Base-by-base conservation (phyloP, 2,797 vertebrate species). In the Sebastes kiyomatsui region DNA sequence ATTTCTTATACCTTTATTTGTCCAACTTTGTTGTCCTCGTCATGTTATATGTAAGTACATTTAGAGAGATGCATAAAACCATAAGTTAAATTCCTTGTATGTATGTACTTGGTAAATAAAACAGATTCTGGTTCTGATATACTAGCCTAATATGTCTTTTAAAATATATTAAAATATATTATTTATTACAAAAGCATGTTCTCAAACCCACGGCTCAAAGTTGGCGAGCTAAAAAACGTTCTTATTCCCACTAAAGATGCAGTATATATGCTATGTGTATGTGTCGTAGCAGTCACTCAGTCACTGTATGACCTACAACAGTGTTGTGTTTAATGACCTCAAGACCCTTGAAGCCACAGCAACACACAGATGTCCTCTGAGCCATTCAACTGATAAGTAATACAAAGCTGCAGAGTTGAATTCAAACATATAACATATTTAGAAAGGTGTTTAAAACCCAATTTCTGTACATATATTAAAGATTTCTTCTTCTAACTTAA, bases 241-340 rank as follows among this genome's bases (percentile, higher is more conserved):
- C 35, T 14, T 38, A 38, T 38, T 38, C 35, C 13, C 13, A 38
- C 35, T 38, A 38, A 38, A 38, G 35, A 38, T 38, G 35, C 35
- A 6, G 35, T 38, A 38, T 38, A 38, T 38, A 38, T 38, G 35
- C 13, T 38, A 38, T 38, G 79, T 46, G 23, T 32, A 8, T 42
- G 10, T 66, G 23, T 55, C 33, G 20, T 85, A 38, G 35, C 35
- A 38, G 13, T 14, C 35, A 38, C 13, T 38, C 35, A 38, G 35
- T 38, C 71, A 82, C 58, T 67, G 54, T 25, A 70, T 55, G 67
- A 16, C 64, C 70, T 49, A 33, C 64, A 61, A 33, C 64, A 61
- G 28, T 54, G 75, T 54, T 79, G 69, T 78, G 38, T 75, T 77
- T 28, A 79, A 60, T 78, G 71, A 46, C 68, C 76, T 59, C 60